Conservation (phyloP, 2,888 invertebrate genomes). For the Neria commutata region DNA sequence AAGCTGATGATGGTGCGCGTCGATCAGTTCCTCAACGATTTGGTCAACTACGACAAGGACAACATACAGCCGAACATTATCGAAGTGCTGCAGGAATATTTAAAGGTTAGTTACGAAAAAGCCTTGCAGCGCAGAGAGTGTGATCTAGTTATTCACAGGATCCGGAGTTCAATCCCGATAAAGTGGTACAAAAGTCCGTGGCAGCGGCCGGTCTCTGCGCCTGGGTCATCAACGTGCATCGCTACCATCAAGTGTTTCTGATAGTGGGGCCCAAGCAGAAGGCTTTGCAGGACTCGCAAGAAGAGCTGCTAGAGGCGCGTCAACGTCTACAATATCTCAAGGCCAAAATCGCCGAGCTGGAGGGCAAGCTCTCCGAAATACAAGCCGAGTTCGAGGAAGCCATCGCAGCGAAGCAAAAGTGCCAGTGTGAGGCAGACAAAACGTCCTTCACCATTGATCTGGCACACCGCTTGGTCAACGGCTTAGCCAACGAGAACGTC, state of each 20-base stretch:
- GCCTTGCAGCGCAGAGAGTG: too few species aligned
- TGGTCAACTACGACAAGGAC: conserved; percentile 91
- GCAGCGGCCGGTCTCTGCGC: conserved; percentile 94
- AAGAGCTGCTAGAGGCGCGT: conserved; percentile 81
- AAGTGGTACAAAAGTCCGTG: conserved; percentile 83
- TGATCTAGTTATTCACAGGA: conserved; percentile 59
- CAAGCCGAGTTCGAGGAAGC: conserved; percentile 88
- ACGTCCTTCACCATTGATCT: conserved; percentile 88
- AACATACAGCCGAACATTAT: conserved; percentile 88
- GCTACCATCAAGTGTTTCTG: conserved; percentile 88
- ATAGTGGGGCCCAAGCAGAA: conserved; percentile 91
- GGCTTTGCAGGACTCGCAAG: conserved; percentile 86
- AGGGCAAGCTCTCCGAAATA: conserved; percentile 77
- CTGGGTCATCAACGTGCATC: conserved; percentile 92
- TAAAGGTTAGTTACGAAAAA: conserved; percentile 42
- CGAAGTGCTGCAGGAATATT: conserved; percentile 69
- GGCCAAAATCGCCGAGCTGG: conserved; percentile 69
- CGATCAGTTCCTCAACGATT: conserved; percentile 83
- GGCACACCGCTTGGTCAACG: conserved; percentile 91
- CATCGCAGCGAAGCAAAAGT: conserved; percentile 83
- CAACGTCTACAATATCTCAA: conserved; percentile 80
- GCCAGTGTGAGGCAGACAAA: conserved; percentile 91
- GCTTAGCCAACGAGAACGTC: conserved; percentile 87
- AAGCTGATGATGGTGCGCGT: conserved; percentile 90
- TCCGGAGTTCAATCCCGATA: conserved; percentile 84